Percentiles rank a stretch among this genome's conserved stretches.
Conservation (phyloP, 2,113 vertebrate genomes). For the Pseudopodoces humilis region DNA sequence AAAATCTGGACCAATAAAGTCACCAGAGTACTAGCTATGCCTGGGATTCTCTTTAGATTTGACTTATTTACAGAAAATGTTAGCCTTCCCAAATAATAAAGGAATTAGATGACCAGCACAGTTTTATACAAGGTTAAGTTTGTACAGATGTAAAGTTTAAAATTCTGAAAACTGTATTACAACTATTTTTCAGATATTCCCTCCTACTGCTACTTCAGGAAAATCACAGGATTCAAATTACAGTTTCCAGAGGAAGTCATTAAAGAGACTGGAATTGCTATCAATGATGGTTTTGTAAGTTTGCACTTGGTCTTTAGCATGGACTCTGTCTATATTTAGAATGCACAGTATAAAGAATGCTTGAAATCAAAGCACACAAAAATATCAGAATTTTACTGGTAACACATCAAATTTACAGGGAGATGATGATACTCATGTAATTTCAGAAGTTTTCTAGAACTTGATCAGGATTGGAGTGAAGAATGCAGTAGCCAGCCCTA, state of each 20-base stretch:
- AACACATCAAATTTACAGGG: neutral
- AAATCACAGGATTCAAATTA: neutral
- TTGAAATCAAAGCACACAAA: neutral
- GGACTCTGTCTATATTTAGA: neutral
- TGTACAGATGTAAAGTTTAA: neutral
- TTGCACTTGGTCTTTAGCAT: neutral
- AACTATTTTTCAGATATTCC: neutral
- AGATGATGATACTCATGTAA: neutral
- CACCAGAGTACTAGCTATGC: neutral
- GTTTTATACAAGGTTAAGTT: neutral
- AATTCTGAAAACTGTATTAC: neutral
- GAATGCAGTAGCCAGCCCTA: neutral
- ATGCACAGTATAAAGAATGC: neutral
- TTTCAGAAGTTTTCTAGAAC: neutral
- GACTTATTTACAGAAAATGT: neutral
- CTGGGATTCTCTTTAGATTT: neutral
- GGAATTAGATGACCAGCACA: neutral
- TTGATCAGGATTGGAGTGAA: neutral
- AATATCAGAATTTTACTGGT: neutral
- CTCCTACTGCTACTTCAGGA: neutral
- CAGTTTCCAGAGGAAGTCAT: constrained; percentile 25
- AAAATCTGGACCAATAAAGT: neutral
- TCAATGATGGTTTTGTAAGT: neutral
- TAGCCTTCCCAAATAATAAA: neutral
- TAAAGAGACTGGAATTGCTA: neutral